Evolutionary conservation across 1,140 invertebrate species (phyloP).

Genomic region (Apis laboriosa): DNA sequence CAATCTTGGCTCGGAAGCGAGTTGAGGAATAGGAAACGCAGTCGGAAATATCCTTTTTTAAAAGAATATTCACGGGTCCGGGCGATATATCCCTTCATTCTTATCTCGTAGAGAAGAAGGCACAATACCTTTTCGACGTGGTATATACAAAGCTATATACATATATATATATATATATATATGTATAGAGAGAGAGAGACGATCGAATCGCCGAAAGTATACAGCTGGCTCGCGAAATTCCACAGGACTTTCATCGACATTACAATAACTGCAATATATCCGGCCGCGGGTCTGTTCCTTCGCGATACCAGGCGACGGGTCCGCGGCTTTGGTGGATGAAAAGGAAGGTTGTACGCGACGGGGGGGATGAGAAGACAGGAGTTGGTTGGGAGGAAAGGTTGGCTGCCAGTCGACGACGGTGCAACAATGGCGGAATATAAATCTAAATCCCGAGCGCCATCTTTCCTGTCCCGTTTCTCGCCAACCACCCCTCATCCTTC

Average conservation of each 20-base stretch:
- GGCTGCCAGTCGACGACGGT: conserved; percentile 40
- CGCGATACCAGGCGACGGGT: conserved; percentile 56
- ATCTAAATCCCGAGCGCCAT: conserved; percentile 68
- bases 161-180: neutral
- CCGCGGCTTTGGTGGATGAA: conserved; percentile 42
- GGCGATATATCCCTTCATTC: conserved; percentile 52
- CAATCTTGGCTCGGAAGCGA: neutral
- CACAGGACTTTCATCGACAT: conserved; percentile 72
- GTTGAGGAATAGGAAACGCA: neutral
- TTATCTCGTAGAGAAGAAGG: conserved; percentile 56
- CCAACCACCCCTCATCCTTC: conserved; percentile 26
- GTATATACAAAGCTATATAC: neutral
- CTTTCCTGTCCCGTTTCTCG: conserved; percentile 47
- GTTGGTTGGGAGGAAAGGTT: conserved; percentile 52
- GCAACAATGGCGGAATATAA: conserved; percentile 70
- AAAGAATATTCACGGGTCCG: conserved; percentile 7
- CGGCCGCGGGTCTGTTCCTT: conserved; percentile 58
- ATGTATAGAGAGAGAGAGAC: neutral
- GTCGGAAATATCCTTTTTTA: conserved; percentile 13
- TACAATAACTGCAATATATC: conserved; percentile 74
- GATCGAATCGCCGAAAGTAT: conserved; percentile 18
- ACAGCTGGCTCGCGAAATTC: conserved; percentile 59
- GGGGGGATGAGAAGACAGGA: conserved; percentile 51
- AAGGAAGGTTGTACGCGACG: conserved; percentile 21
- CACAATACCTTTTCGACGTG: conserved; percentile 40